Evolutionary conservation across 1,140 invertebrate genomes (phyloP).

Genomic region (Tetramorium simillimum): DNA sequence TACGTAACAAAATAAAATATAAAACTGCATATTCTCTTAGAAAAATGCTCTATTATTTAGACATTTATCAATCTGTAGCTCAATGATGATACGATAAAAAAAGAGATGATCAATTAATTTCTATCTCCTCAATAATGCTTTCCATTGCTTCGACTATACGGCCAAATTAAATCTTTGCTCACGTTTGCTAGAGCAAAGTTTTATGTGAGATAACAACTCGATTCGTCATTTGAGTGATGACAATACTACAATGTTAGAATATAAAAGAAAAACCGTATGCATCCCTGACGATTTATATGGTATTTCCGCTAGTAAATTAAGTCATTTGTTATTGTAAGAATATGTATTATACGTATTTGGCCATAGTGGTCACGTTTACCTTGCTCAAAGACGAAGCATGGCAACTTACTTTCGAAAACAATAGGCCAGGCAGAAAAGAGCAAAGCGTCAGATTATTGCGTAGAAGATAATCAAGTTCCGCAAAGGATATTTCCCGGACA

Average conservation of each 20-base stretch:
- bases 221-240: not conserved
- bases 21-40: not conserved
- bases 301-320: too few species aligned
- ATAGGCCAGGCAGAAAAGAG: slow-evolving; percentile 35
- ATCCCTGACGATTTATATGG: too few species aligned
- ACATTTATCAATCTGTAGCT: not conserved
- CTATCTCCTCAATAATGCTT: not conserved
- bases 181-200: not conserved
- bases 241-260: not conserved
- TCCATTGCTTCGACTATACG: not conserved
- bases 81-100: not conserved
- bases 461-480: slow-evolving; percentile 71
- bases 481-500: slow-evolving; percentile 68
- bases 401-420: slow-evolving; percentile 53
- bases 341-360: not conserved
- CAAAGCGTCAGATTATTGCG: slow-evolving; percentile 64
- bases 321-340: too few species aligned
- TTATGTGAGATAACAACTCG: not conserved
- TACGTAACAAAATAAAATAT: not conserved
- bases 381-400: not conserved
- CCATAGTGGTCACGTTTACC: not conserved
- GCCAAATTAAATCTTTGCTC: slow-evolving; percentile 21
- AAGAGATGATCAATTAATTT: not conserved
- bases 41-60: not conserved
- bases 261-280: not conserved